Evolutionary conservation across 1,140 invertebrate species (phyloP).

Genomic region (Steinernema khuongi): DNA sequence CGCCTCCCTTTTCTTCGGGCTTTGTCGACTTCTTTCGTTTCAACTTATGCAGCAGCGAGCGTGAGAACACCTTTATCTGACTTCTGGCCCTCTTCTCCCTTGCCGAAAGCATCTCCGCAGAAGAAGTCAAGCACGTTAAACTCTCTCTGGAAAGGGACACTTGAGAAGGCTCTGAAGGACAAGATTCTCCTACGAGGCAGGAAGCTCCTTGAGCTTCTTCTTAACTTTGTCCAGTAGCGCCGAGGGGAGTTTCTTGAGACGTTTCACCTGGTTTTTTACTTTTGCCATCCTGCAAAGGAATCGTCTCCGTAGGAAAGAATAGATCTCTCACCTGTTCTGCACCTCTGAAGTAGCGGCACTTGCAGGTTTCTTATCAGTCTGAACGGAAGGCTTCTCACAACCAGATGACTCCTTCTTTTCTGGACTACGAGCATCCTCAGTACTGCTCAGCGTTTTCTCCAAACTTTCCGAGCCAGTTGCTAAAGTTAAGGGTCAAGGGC

Average conservation of each 20-base stretch:
- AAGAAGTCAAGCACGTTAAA: neutral
- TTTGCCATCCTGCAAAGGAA: neutral
- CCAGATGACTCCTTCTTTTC: neutral
- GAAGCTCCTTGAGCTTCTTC: neutral
- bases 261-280: neutral
- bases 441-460: neutral
- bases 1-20: no score
- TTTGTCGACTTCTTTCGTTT: no score
- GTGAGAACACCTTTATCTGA: neutral
- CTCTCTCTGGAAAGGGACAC: neutral
- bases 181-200: neutral
- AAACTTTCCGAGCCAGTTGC: neutral
- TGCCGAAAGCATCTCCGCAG: neutral
- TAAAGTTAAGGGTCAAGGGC: neutral
- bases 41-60: neutral
- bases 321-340: no score
- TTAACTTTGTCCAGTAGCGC: neutral
- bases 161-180: neutral
- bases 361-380: neutral
- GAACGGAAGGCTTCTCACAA: neutral
- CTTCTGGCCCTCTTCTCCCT: neutral
- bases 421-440: neutral
- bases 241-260: neutral
- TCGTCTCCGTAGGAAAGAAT: neutral
- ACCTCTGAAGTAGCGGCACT: neutral